Evolutionary conservation across 2,888 invertebrate species (phyloP), one percentile per base, ranked within the genome.

Genomic region (Ophion ventricosus): DNA sequence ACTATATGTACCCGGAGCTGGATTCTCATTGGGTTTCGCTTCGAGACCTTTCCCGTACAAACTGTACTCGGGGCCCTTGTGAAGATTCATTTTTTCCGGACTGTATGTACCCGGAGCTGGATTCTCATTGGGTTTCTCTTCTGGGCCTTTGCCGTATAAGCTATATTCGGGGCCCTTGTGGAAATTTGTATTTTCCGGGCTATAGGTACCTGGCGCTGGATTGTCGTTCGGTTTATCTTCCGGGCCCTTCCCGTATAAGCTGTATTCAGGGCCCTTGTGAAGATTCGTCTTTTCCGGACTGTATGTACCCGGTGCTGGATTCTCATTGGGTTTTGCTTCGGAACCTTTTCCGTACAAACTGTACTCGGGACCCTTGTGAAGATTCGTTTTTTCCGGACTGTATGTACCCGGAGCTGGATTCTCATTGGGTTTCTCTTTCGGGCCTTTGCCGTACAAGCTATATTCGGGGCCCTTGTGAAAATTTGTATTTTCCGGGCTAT

Each of bases 241-340:
- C 25, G 94, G 94, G 49, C 94, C 93, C 90, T 95, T 95, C 14
- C 94, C 93, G 66, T 95, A 95, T 88, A 96, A 95, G 49, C 95
- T 94, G 90, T 95, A 96, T 59, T 94, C 93, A 10, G 96, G 96
- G 2, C 95, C 94, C 84, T 94, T 93, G 87, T 95, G 95, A n/a
- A 94, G 90, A 87, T 95, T 94, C 10, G 90, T 89, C 87, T 96
- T 95, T 90, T 95, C 96, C 56, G 95, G 95, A 82, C 94, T 94
- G 90, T 95, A 95, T 40, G 94, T 93, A 86, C 95, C 95, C 61
- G 96, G 96, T n/a, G 95, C 95, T 64, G 67, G 64, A 82, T 72
- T 82, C 0, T 82, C 67, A 11, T 78, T 82, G 0, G 63, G 74
- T 87, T 92, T 94, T 23, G 89, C 85, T 4, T 91, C 77, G 20